Evolutionary conservation across 2,888 invertebrate genomes (phyloP).

Genomic region (Macrophya alboannulata): DNA sequence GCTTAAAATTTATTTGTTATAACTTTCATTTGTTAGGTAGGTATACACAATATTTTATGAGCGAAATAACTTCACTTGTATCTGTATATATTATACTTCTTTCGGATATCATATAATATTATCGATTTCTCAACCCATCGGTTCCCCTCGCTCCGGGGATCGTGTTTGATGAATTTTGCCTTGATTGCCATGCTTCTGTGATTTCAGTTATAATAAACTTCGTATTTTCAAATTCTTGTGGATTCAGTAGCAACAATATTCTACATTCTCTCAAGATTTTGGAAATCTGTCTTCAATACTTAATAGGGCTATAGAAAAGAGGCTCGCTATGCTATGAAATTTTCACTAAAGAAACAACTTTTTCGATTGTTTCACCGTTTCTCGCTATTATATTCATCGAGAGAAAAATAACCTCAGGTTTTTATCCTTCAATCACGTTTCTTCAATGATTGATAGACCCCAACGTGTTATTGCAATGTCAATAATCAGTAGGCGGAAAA

Average conservation of each 20-base stretch:
- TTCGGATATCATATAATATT: not conserved
- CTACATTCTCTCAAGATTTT: not conserved
- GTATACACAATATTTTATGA: not conserved
- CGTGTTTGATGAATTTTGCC: not conserved
- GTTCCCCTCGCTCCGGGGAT: not conserved
- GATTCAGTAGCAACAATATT: not conserved
- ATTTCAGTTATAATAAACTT: not conserved
- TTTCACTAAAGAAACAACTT: not conserved
- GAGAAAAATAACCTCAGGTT: not conserved
- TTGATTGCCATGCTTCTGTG: not conserved
- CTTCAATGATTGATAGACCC: not conserved
- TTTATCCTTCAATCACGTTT: not conserved
- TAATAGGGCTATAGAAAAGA: no score
- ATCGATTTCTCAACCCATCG: slow-evolving; percentile 1
- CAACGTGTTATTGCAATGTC: not conserved
- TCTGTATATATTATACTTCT: no score
- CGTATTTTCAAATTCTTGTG: not conserved
- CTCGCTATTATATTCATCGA: no score
- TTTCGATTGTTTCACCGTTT: not conserved
- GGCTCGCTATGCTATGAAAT: not conserved
- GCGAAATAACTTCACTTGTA: not conserved
- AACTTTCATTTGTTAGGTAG: not conserved
- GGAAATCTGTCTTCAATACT: not conserved
- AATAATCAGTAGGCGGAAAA: not conserved
- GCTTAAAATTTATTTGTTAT: not conserved